These are phyloP conservation scores for Atta colombica DNA, from an alignment of 1,140 invertebrate species.

Conservation along the genomic window DNA sequence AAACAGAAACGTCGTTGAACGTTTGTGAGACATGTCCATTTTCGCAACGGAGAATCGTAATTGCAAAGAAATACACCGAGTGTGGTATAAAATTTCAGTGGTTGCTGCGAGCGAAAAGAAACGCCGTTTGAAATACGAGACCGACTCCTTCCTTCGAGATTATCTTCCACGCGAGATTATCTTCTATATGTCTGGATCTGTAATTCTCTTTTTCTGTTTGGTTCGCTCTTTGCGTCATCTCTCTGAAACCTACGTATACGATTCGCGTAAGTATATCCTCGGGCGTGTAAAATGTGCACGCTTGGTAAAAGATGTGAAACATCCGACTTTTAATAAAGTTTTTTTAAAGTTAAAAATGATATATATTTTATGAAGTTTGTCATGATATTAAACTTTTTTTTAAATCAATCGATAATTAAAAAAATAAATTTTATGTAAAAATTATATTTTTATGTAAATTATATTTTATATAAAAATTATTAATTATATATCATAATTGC, in stretches of 20 bases:
- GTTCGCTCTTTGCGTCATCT: constrained; percentile 42
- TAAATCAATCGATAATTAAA: not conserved
- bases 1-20: constrained; percentile 20
- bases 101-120: constrained; percentile 46
- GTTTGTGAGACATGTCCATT: constrained; percentile 42
- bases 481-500: not conserved
- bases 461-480: not conserved
- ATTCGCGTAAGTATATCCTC: constrained; percentile 39
- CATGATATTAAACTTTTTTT: not conserved
- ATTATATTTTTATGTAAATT: not conserved
- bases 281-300: constrained; percentile 36
- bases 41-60: constrained; percentile 66
- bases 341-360: constrained; percentile 8
- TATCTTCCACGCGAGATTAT: constrained; percentile 55
- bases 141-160: constrained; percentile 57
- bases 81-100: constrained; percentile 63
- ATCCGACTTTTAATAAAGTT: constrained; percentile 60
- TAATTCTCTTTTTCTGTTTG: constrained; percentile 51
- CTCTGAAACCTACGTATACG: constrained; percentile 46
- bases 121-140: constrained; percentile 56
- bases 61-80: constrained; percentile 52
- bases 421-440: not conserved
- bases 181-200: constrained; percentile 44
- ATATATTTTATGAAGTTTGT: constrained; percentile 47
- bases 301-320: constrained; percentile 49